Base-by-base conservation (phyloP, 2,888 invertebrate species). In the Thyatira batis region DNA sequence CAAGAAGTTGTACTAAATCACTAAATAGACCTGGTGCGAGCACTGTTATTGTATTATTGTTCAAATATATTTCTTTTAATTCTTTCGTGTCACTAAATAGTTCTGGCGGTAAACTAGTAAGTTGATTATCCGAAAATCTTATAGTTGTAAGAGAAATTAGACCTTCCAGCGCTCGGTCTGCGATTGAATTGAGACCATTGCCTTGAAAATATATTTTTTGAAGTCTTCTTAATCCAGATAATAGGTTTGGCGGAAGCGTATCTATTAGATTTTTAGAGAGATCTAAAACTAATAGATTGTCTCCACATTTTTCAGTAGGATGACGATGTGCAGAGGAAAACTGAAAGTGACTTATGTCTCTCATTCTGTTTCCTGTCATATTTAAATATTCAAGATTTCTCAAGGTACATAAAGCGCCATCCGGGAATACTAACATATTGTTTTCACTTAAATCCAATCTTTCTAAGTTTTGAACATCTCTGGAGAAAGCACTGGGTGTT, bases 31-130 rank as follows among this genome's bases (percentile, higher is more conserved):
- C 96, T 9, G 96, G 96, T 49, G 96, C 96, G 30, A 97, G 86
- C 13, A 96, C 96, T 70, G 95, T 95, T 57, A 97, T 94, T 33
- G 95, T 95, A 84, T 97, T 97, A 81, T 97, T 97, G 75, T 95
- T 95, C 54, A 97, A 86, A 82, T 96, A 95, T 75, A 97, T 94
- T 87, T 97, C 96, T 82, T 95, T 95, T 45, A 97, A 90, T 63
- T 96, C 95, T 69, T 95, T 93, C 33, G 95, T 94, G 76, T 96
- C 96, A 72, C 95, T 93, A 80, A 97, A 96, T 52, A 97, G 89
- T 81, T 96, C 96, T 1, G 96, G 96, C 20, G 97, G 97, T 61
- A 97, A 92, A 77, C 95, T 95, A 57, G 94, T 94, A 62, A 98
- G 93, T 68, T 95, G 94, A 85, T 98, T 98, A 82, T 96, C 95